A percentile compares a stretch with the other conserved stretches of the same genome.
Conservation (phyloP, 2,797 vertebrate genomes). For the Crocodylus rhombifer region DNA sequence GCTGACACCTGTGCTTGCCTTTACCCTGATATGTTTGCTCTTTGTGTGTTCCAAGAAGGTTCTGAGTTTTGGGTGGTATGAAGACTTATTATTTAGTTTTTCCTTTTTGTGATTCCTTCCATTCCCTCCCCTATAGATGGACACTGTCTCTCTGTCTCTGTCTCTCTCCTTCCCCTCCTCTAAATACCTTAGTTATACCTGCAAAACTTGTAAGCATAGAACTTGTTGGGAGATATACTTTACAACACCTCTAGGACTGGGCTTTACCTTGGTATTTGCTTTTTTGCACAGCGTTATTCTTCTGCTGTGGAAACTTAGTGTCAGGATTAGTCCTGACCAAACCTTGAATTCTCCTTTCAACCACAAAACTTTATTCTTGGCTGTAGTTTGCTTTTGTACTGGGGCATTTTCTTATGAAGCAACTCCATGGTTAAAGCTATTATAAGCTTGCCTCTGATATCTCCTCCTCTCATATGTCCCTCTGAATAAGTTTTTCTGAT, state of each 20-base stretch:
- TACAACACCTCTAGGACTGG: neutral
- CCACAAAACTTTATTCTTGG: neutral
- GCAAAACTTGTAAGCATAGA: neutral
- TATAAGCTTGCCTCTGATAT: constrained; percentile 1
- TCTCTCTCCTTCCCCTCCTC: neutral
- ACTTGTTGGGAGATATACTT: neutral
- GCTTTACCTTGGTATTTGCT: neutral
- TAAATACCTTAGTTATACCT: neutral
- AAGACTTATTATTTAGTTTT: neutral
- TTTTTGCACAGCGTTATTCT: neutral
- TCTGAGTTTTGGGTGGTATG: neutral
- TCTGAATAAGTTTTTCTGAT: constrained; percentile 22
- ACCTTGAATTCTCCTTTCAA: neutral
- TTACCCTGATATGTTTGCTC: no score
- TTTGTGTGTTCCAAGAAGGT: neutral
- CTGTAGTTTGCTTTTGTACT: neutral
- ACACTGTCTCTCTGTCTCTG: neutral
- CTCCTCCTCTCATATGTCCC: neutral
- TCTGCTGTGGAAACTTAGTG: neutral
- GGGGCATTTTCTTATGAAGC: neutral
- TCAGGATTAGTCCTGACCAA: neutral
- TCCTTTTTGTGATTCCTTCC: neutral
- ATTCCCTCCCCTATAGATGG: no score
- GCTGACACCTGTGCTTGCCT: no score
- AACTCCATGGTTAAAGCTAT: neutral